Evolutionary conservation across 2,888 invertebrate species (phyloP).

Genomic region (Acrobasis consociella): DNA sequence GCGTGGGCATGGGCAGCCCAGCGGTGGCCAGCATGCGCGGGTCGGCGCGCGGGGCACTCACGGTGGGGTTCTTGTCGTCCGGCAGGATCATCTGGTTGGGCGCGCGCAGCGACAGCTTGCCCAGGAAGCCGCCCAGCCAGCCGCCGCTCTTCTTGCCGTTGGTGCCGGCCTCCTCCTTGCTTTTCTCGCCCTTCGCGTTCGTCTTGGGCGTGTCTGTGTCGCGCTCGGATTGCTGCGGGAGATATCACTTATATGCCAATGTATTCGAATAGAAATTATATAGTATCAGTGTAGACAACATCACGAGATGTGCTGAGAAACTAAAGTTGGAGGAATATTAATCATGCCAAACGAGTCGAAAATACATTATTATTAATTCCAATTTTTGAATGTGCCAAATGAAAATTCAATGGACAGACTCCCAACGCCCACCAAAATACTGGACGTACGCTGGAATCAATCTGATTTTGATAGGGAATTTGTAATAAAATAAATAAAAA

Average conservation of each 20-base stretch:
- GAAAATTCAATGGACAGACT: too few species aligned
- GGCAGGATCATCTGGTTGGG: slow-evolving; percentile 98
- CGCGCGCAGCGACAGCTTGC: slow-evolving; percentile 90
- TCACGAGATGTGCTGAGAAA: too few species aligned
- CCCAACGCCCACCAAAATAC: too few species aligned
- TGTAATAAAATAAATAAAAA: too few species aligned
- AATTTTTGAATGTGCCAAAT: too few species aligned
- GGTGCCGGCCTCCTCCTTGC: slow-evolving; percentile 33
- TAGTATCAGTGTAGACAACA: too few species aligned
- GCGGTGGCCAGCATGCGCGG: not conserved
- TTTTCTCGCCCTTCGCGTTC: slow-evolving; percentile 35
- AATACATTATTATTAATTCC: too few species aligned
- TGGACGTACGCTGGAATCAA: too few species aligned
- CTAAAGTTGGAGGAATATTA: too few species aligned
- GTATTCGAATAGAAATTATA: not conserved
- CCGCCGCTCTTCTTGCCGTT: slow-evolving; percentile 68
- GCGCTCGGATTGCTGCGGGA: slow-evolving; percentile 76
- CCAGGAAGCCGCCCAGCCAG: slow-evolving; percentile 95
- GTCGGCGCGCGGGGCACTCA: slow-evolving; percentile 70
- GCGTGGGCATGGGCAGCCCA: slow-evolving; percentile 41
- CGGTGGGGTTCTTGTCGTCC: slow-evolving; percentile 95
- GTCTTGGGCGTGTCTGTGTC: slow-evolving; percentile 84
- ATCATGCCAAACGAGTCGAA: too few species aligned
- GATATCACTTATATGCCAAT: not conserved
- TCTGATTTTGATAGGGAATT: too few species aligned